Conservation (phyloP, 2,797 vertebrate genomes). For the Liasis olivaceus region DNA sequence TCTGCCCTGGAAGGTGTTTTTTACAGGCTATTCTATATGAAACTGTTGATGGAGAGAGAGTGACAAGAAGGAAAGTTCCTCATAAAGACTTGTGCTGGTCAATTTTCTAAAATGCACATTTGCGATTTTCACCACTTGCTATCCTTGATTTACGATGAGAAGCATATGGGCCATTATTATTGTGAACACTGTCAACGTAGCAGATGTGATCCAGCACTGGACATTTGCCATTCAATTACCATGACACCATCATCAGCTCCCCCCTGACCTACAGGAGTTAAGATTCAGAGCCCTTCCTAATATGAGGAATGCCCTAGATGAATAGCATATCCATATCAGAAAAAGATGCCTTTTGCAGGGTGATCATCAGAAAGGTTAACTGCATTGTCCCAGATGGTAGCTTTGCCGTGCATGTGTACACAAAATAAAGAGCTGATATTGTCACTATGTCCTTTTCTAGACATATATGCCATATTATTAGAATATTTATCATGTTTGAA, state of each 20-base stretch:
- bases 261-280: constrained; percentile 3
- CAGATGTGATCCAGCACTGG: not conserved
- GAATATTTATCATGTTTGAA: not conserved
- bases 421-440: not conserved
- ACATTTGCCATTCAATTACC: constrained; percentile 20
- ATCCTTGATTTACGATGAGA: constrained; percentile 9
- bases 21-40: not conserved
- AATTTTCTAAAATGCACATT: constrained; percentile 22
- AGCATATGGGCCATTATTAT: constrained; percentile 1
- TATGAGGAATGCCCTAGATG: not conserved
- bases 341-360: not conserved
- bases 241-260: constrained; percentile 11
- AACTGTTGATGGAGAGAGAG: constrained; percentile 24
- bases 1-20: not conserved
- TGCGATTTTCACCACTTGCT: constrained; percentile 11
- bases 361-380: not conserved
- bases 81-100: not conserved
- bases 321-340: not conserved
- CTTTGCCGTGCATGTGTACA: not conserved
- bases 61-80: not conserved
- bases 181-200: not conserved
- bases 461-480: not conserved
- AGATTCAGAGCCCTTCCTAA: not conserved
- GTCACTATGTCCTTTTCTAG: not conserved
- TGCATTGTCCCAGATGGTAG: not conserved